These are phyloP conservation scores for Iselma pallidipennis DNA, from an alignment of 2,888 invertebrate species.

Conservation along the genomic window DNA sequence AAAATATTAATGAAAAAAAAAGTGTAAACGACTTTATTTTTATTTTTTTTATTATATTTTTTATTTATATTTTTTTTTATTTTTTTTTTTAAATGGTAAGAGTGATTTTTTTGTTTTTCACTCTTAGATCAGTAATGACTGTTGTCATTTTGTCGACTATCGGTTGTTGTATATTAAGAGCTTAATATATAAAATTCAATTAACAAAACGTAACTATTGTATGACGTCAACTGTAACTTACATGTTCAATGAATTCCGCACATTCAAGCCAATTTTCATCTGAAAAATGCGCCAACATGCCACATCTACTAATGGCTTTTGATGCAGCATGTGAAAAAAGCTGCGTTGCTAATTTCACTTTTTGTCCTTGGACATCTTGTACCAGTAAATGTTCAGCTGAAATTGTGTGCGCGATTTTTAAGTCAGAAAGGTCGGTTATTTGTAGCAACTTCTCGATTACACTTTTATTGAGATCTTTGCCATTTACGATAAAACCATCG, in stretches of 20 bases:
- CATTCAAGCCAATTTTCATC: conserved; percentile 29
- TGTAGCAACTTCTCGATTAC: conserved; percentile 1
- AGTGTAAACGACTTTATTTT: not conserved
- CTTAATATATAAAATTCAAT: conserved; percentile 20
- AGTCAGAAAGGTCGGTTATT: conserved; percentile 6
- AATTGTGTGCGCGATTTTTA: conserved; percentile 18
- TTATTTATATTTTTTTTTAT: too few relatives aligned
- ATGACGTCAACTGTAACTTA: not conserved
- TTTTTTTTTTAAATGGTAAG: conserved; percentile 36
- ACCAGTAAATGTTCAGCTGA: conserved; percentile 6
- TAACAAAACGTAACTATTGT: not conserved
- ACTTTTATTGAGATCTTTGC: conserved; percentile 11
- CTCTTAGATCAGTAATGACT: conserved; percentile 24
- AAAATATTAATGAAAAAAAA: not conserved
- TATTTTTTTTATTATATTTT: too few relatives aligned
- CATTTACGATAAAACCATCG: conserved; percentile 26
- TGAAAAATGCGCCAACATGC: conserved; percentile 21
- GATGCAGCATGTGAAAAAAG: conserved; percentile 37
- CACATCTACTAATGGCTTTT: conserved; percentile 27
- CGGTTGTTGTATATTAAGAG: conserved; percentile 22
- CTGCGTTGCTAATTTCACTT: conserved; percentile 33
- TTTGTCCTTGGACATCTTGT: conserved; percentile 25
- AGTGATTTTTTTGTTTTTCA: conserved; percentile 21
- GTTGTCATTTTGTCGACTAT: conserved; percentile 30
- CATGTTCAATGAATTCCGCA: conserved; percentile 22